phyloP scores from a whole-genome alignment of 2,797 vertebrate species.

The Channa striata region DNA sequence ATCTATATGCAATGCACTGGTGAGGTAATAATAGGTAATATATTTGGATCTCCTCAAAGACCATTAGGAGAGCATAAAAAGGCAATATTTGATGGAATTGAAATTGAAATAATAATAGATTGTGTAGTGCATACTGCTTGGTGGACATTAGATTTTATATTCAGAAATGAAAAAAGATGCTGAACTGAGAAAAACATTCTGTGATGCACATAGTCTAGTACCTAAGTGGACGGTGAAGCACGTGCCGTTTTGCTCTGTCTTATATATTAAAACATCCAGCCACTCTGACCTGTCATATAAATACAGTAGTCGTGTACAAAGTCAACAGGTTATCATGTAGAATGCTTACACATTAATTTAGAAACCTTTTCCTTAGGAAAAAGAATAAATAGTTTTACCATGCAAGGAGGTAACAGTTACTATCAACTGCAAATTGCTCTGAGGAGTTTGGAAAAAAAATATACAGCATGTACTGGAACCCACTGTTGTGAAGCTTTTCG shows the following conservation, averaged over 20 bases:
- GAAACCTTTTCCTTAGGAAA: constrained; percentile 86
- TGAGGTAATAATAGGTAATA: constrained; percentile 18
- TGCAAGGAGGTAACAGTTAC: constrained; percentile 81
- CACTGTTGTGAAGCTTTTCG: constrained; percentile 18
- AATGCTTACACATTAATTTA: constrained; percentile 80
- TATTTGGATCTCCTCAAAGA: constrained; percentile 23
- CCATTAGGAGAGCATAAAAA: constrained; percentile 18
- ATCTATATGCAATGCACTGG: constrained; percentile 2
- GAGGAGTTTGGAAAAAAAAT: constrained; percentile 57
- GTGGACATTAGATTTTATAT: constrained; percentile 16
- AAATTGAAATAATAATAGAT: constrained; percentile 5
- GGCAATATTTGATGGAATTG: constrained; percentile 12
- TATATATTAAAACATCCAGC: constrained; percentile 45
- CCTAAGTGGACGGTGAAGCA: constrained; percentile 42
- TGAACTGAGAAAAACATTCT: constrained; percentile 52
- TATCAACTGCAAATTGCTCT: constrained; percentile 58
- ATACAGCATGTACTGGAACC: constrained; percentile 55
- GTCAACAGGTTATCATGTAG: constrained; percentile 68
- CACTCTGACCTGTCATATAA: constrained; percentile 48
- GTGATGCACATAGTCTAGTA: constrained; percentile 46
- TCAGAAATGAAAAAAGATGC: constrained; percentile 33
- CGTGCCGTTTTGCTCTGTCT: constrained; percentile 33
- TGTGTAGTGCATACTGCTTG: constrained; percentile 3
- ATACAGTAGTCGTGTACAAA: constrained; percentile 63
- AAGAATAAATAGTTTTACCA: constrained; percentile 84